A percentile compares a stretch with the other conserved stretches of the same genome.
phyloP scores from a whole-genome alignment of 2,113 vertebrate genomes.

The Thermophis baileyi region DNA sequence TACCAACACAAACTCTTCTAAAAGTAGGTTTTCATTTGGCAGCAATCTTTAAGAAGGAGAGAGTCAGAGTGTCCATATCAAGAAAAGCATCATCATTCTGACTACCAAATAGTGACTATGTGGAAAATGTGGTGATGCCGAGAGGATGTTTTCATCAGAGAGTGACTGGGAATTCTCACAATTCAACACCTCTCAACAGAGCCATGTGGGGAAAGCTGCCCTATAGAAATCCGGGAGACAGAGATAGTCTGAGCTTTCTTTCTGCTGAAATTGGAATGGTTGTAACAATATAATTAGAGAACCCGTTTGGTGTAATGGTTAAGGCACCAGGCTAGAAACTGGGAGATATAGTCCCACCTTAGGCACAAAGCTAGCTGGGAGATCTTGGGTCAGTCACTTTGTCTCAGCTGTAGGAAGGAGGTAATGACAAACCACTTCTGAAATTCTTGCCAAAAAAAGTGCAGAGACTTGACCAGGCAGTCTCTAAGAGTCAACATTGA shows the following conservation, averaged over 20 bases:
- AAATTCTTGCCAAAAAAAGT: not conserved
- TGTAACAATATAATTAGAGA: not conserved
- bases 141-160: not conserved
- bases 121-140: not conserved
- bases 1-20: not conserved
- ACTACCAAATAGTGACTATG: not conserved
- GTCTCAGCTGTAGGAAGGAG: not conserved
- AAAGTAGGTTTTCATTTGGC: not conserved
- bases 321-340: not conserved
- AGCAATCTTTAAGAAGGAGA: not conserved
- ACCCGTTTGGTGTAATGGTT: not conserved
- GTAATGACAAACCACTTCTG: not conserved
- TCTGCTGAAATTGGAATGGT: not conserved
- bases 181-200: not conserved
- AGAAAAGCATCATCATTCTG: not conserved
- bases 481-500: not conserved
- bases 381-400: not conserved
- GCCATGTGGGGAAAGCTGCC: not conserved
- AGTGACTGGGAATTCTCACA: not conserved
- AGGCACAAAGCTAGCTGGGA: not conserved
- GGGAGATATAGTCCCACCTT: not conserved
- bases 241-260: not conserved
- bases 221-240: not conserved
- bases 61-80: not conserved
- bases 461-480: not conserved